Evolutionary conservation across 2,888 invertebrate genomes (phyloP), one percentile per base, ranked within the genome.

Genomic region (Xestia rhomboidea): DNA sequence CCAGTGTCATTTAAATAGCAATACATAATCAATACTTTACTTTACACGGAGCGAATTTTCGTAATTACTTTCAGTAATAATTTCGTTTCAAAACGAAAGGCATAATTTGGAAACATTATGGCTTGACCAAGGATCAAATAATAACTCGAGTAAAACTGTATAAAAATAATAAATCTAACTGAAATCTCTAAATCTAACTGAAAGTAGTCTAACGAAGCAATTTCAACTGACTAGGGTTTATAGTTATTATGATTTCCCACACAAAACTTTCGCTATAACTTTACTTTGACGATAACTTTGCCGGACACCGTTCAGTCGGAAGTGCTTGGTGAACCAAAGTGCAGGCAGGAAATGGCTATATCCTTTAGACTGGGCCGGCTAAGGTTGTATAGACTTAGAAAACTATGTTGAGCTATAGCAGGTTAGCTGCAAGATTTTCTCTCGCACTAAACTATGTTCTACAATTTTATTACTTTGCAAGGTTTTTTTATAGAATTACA

Each of bases 231-330:
- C 41, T 44, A 34, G 44, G 60, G 41, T 54, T 69, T 57, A 62
- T 34, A 44, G 73, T 54, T 81, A 62, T 69, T 69, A 34, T 79
- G 51, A 54, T 73, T 79, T 69, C n/a, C 30, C 30, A 24, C 30
- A 84, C 73, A 79, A 79, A 79, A 62, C 73, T 69, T 57, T 79
- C 34, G 54, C 68, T 67, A 81, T 81, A 84, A 83, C 72, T 85
- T 68, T 68, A 71, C 70, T 82, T 64, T 54, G 81, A 62, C 13
- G 60, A 64, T 44, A 85, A 85, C 62, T 85, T 85, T 30, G 44
- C 30, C 51, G 18, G 41, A 62, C 66, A 71, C 57, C 70, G 68
- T 76, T 81, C 66, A 73, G 63, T n/a, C 54, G 69, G 82, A 69
- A 83, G 68, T 69, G 63, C 30, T 64, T 69, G 68, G 66, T 34